phyloP scores from a whole-genome alignment of 2,797 vertebrate species.

The Chloroceryle inda region DNA sequence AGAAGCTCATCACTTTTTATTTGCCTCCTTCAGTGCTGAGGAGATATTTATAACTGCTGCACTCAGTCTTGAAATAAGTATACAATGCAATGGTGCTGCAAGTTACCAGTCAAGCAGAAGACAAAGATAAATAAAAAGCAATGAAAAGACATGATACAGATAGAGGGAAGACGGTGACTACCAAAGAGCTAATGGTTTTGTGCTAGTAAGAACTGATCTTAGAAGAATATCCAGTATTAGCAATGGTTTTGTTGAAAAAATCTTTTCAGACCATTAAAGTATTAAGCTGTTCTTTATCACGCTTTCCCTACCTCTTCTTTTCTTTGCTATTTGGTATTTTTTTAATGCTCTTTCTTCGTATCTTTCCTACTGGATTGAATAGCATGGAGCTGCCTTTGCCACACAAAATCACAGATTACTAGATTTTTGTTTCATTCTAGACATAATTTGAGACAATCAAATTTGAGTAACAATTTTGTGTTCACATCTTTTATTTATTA shows the following conservation, averaged over 20 bases:
- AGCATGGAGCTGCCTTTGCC: slow-evolving; percentile 66
- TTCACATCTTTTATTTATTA: slow-evolving; percentile 82
- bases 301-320: slow-evolving; percentile 41
- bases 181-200: slow-evolving; percentile 38
- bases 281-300: slow-evolving; percentile 70
- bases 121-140: slow-evolving; percentile 72
- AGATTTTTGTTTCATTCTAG: slow-evolving; percentile 76
- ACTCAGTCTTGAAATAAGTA: slow-evolving; percentile 70
- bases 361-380: slow-evolving; percentile 69
- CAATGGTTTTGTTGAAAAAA: slow-evolving; percentile 50
- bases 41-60: slow-evolving; percentile 72
- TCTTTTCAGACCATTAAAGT: slow-evolving; percentile 58
- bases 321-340: background rate
- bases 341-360: slow-evolving; percentile 57
- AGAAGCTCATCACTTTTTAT: slow-evolving; percentile 66
- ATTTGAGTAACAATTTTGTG: slow-evolving; percentile 80
- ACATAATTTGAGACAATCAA: slow-evolving; percentile 77
- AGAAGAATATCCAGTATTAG: slow-evolving; percentile 43
- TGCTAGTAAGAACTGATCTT: slow-evolving; percentile 30
- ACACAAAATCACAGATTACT: slow-evolving; percentile 70
- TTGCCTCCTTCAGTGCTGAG: slow-evolving; percentile 38
- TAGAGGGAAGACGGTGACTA: slow-evolving; percentile 38
- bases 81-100: slow-evolving; percentile 55
- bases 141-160: slow-evolving; percentile 39
- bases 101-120: slow-evolving; percentile 70